Evolutionary conservation across 2,113 vertebrate genomes (phyloP), one percentile per base, ranked within the genome.

Genomic region (Condylura cristata): DNA sequence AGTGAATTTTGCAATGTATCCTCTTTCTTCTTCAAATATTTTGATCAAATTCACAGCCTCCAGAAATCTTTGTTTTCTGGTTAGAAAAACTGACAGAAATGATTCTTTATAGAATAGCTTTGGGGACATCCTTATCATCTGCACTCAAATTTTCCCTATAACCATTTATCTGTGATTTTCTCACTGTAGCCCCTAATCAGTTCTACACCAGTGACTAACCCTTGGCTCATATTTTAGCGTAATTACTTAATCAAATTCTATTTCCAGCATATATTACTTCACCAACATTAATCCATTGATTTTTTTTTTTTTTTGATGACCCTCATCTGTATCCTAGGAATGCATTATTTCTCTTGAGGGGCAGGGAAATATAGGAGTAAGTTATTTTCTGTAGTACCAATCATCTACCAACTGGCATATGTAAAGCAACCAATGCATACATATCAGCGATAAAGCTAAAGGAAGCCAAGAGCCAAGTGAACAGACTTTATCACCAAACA

Each of bases 21-120:
- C 26, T 79, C 66, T 72, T 72, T 44, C 48, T 74, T 94, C 60
- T 90, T 96, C 83, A 91, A 74, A 89, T 91, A 94, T 94, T 96
- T 94, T 94, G 56, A 78, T 86, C 76, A 84, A 95, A 39, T 95
- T 60, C 9, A 56, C 22, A 87, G 63, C 80, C 41, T 66, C 83
- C 20, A 96, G 41, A 22, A 82, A 88, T 88, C 53, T 89, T 92
- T 86, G 58, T 58, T 96, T 86, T 89, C 65, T 93, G 46, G 46
- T 81, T 93, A 71, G 65, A 89, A 83, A 68, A 65, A 71, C 46
- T 91, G 86, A 56, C 44, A 93, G 83, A 79, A 96, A 94, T 20
- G 7, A 90, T 91, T 87, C 30, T 66, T 48, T 82, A 2, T 8
- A 65, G 78, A 81, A 86, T 3, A 61, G 48, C 39, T 61, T 76